Conservation (phyloP, 2,113 vertebrate species). For the Diadophis punctatus region DNA sequence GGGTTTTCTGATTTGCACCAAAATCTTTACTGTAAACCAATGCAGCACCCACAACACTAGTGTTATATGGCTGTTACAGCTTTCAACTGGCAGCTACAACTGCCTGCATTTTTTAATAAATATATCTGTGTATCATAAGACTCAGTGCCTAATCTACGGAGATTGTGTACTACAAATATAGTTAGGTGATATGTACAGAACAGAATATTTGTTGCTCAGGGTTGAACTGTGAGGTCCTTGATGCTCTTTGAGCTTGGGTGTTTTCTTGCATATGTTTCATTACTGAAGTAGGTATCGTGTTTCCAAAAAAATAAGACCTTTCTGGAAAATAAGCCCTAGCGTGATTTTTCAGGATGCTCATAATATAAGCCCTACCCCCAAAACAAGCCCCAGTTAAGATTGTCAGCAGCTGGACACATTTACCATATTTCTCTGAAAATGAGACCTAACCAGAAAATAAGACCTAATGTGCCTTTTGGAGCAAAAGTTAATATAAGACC, state of each 20-base stretch:
- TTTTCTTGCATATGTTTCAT: neutral
- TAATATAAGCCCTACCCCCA: too few relatives aligned
- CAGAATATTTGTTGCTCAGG: neutral
- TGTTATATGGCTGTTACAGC: neutral
- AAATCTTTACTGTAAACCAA: neutral
- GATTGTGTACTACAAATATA: neutral
- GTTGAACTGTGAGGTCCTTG: neutral
- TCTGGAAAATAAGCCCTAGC: too few relatives aligned
- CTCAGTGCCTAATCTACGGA: neutral
- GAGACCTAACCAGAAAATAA: too few relatives aligned
- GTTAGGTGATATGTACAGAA: neutral
- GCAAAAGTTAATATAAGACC: too few relatives aligned
- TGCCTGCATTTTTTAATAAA: neutral
- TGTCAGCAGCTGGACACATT: too few relatives aligned
- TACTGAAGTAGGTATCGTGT: neutral
- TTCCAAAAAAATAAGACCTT: too few relatives aligned
- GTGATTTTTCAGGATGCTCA: too few relatives aligned
- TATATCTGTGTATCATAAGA: neutral
- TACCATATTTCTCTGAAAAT: neutral
- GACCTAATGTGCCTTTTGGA: too few relatives aligned
- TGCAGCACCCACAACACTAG: neutral
- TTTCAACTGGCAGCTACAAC: neutral
- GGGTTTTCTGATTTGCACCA: neutral
- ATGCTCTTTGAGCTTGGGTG: neutral
- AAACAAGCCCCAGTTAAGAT: too few relatives aligned